Evolutionary conservation across 2,113 vertebrate genomes (phyloP).

Genomic region (Microcebus murinus): DNA sequence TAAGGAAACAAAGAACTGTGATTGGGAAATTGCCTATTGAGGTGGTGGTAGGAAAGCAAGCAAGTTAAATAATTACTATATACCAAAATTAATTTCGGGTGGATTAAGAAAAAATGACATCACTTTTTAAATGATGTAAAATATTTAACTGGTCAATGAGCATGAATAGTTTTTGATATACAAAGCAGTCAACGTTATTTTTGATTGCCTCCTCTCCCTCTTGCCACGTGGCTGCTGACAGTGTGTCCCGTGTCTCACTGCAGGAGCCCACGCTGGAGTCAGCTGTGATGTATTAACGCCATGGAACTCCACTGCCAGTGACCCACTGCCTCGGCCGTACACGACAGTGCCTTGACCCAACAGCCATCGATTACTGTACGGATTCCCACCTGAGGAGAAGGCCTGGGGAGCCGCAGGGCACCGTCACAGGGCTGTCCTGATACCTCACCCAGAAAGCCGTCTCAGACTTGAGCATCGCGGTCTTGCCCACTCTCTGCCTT

Average conservation of each 20-base stretch:
- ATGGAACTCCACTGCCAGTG: conserved; percentile 87
- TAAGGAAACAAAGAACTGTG: background rate
- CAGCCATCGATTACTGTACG: conserved; percentile 85
- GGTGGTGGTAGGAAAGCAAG: background rate
- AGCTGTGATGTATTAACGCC: conserved; percentile 88
- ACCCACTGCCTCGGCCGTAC: conserved; percentile 90
- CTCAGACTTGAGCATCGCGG: conserved; percentile 82
- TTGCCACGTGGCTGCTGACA: background rate
- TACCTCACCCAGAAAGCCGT: conserved; percentile 85
- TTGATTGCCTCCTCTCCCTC: background rate
- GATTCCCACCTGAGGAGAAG: conserved; percentile 84
- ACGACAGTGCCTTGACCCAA: conserved; percentile 97
- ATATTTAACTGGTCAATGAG: background rate
- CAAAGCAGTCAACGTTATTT: background rate
- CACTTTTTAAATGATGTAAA: background rate
- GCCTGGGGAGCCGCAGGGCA: conserved; percentile 82
- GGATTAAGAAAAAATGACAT: background rate
- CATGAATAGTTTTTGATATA: background rate
- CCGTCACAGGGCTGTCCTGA: conserved; percentile 84
- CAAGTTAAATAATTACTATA: background rate
- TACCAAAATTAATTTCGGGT: background rate
- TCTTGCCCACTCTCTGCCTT: conserved; percentile 86
- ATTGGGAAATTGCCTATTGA: background rate
- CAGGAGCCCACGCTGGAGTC: conserved; percentile 88
- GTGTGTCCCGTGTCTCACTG: background rate